Evolutionary conservation across 37 sponge, comb jelly and placozoan genomes (phyloP), one percentile per base, ranked within the genome.

Genomic region (Petrosia ficiformis): DNA sequence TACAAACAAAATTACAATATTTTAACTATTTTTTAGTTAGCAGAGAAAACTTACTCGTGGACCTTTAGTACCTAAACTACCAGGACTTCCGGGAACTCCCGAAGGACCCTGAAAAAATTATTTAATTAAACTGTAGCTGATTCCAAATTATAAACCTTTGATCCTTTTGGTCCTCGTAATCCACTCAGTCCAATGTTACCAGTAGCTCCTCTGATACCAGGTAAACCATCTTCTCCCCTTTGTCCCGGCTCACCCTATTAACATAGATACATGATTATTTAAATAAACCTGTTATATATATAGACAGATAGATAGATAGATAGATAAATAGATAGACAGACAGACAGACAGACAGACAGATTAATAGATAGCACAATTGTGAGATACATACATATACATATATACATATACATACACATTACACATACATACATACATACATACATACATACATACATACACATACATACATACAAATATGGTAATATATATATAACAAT

Each of bases 151-250:
- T 73, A 0, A 25, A 5, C 74, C 58, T 56, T 3, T 44, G 41
- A 29, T 71, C 24, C 48, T 41, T 5, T 41, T 10, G 19, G 2
- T 43, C 42, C 4, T 29, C 14, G 8, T 8, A 14, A 8, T 39
- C 44, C 41, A 4, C 34, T 34, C 19, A 38, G 57, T 30, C 76
- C 76, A 37, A 59, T 34, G 1, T 37, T 63, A 36, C 76, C 76
- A 75, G 76, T 44, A 75, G 30, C 34, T 10, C 76, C 76, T 31
- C 31, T 31, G 31, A 37, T 2, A 30, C 76, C 76, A 59, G 29
- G 61, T 32, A 32, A 5, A 8, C 76, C 76, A 44, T 72, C 22
- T 40, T 41, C 37, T 29, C 29, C 10, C 70, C 42, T 36, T 6
- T 68, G 22, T 68, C 42, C 22, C 70, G 19, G 11, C 22, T 21